Evolutionary conservation across 2,797 vertebrate species (phyloP), one percentile per base, ranked within the genome.

Genomic region (Otolemur crassicaudatus): DNA sequence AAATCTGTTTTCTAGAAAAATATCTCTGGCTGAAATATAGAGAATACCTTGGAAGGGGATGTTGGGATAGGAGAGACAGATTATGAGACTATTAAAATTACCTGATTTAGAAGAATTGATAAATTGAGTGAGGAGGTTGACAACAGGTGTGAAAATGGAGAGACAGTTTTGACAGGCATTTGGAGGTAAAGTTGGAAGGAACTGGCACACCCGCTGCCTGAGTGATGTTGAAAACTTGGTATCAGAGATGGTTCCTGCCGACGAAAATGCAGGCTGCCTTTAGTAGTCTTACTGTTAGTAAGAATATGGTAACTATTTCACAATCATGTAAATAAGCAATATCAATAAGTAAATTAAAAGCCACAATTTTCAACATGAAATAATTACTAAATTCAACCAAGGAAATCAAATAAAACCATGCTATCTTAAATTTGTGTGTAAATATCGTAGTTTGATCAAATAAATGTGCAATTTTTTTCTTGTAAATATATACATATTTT

Each of bases 1-100:
- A 90, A 73, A 86, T 97, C 31, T 83, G 29, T 72, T 27, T 75
- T 94, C 94, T 92, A 75, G 34, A 87, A 93, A 69, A 76, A 87
- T 49, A 23, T 5, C 27, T 93, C 20, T 85, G 73, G 75, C 29
- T 82, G 46, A 81, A 87, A 73, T 73, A 5, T 77, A 31, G 7
- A 61, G 63, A 89, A 12, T 46, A 14, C 76, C 43, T 89, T 96
- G 49, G 29, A 94, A 88, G 11, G 63, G 10, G 27, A 94, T 17
- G 2, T 43, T 90, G 34, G 31, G 17, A 83, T 67, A 61, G 29
- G 7, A 85, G 29, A 83, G 56, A 91, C n/a, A 85, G 61, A 92
- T 90, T 70, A 87, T 49, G 17, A 87, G 22, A 61, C 75, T 75
- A 40, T 37, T 65, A 17, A 84, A 79, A 83, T 88, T 87, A 88